These are phyloP conservation scores for Girardinus metallicus DNA, from an alignment of 2,797 vertebrate species.

Conservation along the genomic window DNA sequence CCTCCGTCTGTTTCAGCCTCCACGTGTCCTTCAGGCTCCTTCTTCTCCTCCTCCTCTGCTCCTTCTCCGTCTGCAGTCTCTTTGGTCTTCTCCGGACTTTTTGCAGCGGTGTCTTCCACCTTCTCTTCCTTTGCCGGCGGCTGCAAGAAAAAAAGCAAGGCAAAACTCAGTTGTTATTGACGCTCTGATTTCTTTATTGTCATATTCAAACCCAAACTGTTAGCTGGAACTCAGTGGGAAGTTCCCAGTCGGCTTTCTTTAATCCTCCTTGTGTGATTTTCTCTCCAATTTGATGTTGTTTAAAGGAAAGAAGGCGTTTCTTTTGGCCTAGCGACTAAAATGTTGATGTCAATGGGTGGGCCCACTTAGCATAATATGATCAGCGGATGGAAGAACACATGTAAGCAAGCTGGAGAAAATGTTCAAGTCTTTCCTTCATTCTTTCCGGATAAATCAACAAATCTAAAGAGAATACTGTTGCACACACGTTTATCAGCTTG, in stretches of 20 bases:
- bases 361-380: slow-evolving; percentile 60
- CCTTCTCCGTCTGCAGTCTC: slow-evolving; percentile 44
- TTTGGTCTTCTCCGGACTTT: slow-evolving; percentile 65
- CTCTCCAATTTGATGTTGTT: slow-evolving; percentile 16
- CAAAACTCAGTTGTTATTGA: neutral
- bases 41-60: slow-evolving; percentile 41
- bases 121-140: slow-evolving; percentile 80
- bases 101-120: slow-evolving; percentile 72
- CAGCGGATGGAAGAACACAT: slow-evolving; percentile 51
- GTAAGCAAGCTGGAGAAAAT: slow-evolving; percentile 24
- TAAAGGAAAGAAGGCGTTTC: slow-evolving; percentile 52
- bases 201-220: slow-evolving; percentile 4
- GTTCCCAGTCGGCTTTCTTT: slow-evolving; percentile 9
- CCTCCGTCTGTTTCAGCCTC: slow-evolving; percentile 62
- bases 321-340: slow-evolving; percentile 59
- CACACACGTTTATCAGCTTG: neutral
- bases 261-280: slow-evolving; percentile 14
- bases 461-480: slow-evolving; percentile 8
- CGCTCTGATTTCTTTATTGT: neutral
- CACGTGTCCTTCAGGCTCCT: slow-evolving; percentile 45
- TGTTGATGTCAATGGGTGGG: slow-evolving; percentile 77
- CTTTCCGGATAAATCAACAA: slow-evolving; percentile 5
- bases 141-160: slow-evolving; percentile 60
- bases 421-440: neutral
- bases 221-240: neutral